Evolutionary conservation across 2,888 invertebrate species (phyloP), one percentile per base, ranked within the genome.

Genomic region (Brenthis hecate): DNA sequence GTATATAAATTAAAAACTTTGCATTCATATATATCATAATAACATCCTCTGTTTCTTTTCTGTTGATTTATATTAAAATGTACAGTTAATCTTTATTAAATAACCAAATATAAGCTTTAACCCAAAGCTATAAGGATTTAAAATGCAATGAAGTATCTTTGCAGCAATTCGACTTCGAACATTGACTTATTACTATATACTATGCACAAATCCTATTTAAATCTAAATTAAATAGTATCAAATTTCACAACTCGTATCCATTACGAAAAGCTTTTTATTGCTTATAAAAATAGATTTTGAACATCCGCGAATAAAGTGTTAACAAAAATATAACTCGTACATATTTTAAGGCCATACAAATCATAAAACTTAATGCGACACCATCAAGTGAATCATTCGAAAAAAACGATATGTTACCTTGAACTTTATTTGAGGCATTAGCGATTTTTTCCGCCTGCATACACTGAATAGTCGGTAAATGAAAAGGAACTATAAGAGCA

Each of bases 341-440:
- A 64, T 66, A 69, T 69, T 62, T 61, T 65, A 64, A 61, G 61
- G 55, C 60, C 67, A 53, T 43, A 61, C 68, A 48, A 56, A 58
- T 66, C 63, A 66, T 72, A 72, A 72, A 70, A 72, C 51, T 70
- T 72, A 70, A 70, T 66, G 72, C 68, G 64, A 66, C 72, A 72
- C 70, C 70, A 68, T 70, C 70, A 68, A 62, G 65, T 72, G 72
- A 72, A 63, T 72, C 72, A 72, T 19, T 48, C 61, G 43, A 23
- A 53, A 66, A 63, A 68, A 58, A 68, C 66, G 66, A 70, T 72
- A 64, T 61, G 36, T 63, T 32, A 50, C 72, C 72, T 72, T 71
- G 69, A 68, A 67, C 67, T 72, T 66, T 73, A 68, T 56, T 48
- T 69, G 57, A 66, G 71, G 68, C 68, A 71, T 73, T 73, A 75